Percentiles rank a stretch among this genome's conserved stretches.
Conservation (phyloP, 2,797 vertebrate genomes). For the Diplodus sargus region DNA sequence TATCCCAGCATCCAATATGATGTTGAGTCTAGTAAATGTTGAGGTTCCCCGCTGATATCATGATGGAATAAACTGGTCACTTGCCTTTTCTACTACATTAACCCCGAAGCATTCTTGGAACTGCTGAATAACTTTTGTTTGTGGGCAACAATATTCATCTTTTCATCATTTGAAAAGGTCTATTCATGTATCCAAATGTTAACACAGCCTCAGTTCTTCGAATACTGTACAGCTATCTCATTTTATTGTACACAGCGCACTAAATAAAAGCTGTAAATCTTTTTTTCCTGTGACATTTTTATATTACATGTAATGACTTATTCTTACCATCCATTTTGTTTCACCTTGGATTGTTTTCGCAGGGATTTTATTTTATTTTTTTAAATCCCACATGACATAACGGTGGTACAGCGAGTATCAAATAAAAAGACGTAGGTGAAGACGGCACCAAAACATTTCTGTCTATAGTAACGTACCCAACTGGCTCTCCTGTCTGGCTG, state of each 20-base stretch:
- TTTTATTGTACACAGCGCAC: neutral
- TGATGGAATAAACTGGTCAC: neutral
- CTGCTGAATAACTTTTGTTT: no score
- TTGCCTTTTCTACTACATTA: neutral
- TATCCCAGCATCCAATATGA: no score
- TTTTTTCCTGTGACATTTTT: neutral
- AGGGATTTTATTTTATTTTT: no score
- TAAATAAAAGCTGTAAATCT: neutral
- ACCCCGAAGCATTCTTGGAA: neutral
- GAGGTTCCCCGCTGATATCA: no score
- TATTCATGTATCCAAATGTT: no score
- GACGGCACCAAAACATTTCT: no score
- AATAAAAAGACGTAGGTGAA: neutral
- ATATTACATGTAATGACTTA: neutral
- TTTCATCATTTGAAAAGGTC: no score
- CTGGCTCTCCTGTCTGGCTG: conserved; percentile 21
- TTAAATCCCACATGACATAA: neutral
- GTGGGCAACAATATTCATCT: no score
- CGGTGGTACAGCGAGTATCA: neutral
- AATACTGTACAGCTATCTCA: neutral
- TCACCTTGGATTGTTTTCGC: neutral
- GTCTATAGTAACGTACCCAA: conserved; percentile 40
- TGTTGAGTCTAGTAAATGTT: no score
- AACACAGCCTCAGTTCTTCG: no score
- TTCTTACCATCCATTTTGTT: neutral